phyloP scores from a whole-genome alignment of 2,113 vertebrate genomes.

The Pelecanoides urinatrix region DNA sequence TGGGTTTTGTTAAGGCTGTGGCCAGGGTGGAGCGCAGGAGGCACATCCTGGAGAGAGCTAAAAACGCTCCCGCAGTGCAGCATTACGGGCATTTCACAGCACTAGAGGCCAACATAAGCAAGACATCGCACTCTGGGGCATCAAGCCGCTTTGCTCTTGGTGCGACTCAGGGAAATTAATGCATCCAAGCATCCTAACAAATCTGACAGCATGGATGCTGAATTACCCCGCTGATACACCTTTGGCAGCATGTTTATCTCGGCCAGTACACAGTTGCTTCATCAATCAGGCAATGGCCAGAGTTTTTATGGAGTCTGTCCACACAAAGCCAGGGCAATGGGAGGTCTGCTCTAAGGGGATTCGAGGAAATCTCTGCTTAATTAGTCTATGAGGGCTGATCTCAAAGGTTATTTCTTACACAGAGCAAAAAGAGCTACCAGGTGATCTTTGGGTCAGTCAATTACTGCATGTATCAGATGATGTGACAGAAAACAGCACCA shows the following conservation, averaged over 20 bases:
- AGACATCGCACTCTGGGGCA: rapidly evolving
- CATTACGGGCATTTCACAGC: rapidly evolving
- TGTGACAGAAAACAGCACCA: background rate
- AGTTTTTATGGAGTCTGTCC: background rate
- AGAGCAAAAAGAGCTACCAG: background rate
- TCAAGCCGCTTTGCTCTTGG: background rate
- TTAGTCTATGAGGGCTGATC: slow-evolving; percentile 18
- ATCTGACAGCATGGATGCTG: background rate
- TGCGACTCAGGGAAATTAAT: background rate
- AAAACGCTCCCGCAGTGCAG: background rate
- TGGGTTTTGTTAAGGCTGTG: rapidly evolving
- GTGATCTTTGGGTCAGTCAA: background rate
- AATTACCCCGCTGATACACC: rapidly evolving
- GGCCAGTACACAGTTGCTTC: background rate
- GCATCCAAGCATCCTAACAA: background rate
- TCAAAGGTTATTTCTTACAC: background rate
- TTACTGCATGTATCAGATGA: background rate
- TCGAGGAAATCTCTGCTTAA: slow-evolving; percentile 9
- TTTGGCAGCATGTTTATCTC: background rate
- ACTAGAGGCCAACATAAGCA: background rate
- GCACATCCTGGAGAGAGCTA: background rate
- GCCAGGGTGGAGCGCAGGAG: background rate
- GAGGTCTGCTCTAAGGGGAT: slow-evolving; percentile 4
- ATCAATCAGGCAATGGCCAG: background rate
- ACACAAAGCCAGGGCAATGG: background rate